phyloP scores from a whole-genome alignment of 2,797 vertebrate species.

The Macrochelys suwanniensis region DNA sequence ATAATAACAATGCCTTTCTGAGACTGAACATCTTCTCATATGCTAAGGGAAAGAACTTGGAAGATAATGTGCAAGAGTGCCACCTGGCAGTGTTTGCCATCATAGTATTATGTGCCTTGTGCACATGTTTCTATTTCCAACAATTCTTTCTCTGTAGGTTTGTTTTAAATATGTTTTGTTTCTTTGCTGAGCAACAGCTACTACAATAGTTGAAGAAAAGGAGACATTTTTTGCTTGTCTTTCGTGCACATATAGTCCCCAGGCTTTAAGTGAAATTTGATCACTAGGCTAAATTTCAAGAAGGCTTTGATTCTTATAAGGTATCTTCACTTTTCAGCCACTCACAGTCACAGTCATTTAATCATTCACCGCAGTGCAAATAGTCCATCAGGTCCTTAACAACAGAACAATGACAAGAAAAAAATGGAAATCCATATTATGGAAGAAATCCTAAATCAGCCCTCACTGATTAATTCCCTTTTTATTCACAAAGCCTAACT shows the following conservation, averaged over 20 bases:
- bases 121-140: neutral
- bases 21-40: neutral
- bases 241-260: neutral
- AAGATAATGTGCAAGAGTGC: neutral
- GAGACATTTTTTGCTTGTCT: constrained; percentile 17
- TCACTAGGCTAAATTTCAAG: constrained; percentile 64
- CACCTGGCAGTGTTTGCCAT: neutral
- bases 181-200: constrained; percentile 1
- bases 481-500: constrained; percentile 86
- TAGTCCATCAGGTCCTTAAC: constrained; percentile 78
- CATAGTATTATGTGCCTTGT: neutral
- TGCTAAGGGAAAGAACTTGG: neutral
- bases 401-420: constrained; percentile 79
- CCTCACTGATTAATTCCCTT: constrained; percentile 86
- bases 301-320: constrained; percentile 66
- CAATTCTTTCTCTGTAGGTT: neutral
- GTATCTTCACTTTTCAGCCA: constrained; percentile 55
- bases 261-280: constrained; percentile 19
- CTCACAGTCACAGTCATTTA: constrained; percentile 65
- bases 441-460: constrained; percentile 89
- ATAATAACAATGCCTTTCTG: neutral
- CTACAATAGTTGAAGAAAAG: neutral
- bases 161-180: constrained; percentile 12
- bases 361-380: constrained; percentile 71
- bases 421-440: constrained; percentile 88